A percentile compares a stretch with the other conserved stretches of the same genome.
These are phyloP conservation scores for Drosophila subquinaria DNA, from an alignment of 2,888 invertebrate genomes.

Conservation along the genomic window DNA sequence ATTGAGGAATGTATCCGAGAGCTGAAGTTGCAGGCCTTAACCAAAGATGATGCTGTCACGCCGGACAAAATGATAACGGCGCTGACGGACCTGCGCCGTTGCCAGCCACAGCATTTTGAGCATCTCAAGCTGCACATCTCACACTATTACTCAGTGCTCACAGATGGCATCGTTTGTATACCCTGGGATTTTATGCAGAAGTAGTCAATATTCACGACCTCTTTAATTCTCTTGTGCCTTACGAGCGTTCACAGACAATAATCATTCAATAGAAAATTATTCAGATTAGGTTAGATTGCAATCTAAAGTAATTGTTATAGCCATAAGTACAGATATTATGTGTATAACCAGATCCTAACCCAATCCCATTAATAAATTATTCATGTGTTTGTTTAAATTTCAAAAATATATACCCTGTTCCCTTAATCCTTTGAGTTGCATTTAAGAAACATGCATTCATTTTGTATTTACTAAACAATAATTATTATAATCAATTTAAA, in stretches of 20 bases:
- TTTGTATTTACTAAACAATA: neutral
- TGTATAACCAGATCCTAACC: neutral
- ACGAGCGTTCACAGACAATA: constrained; percentile 52
- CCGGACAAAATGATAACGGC: constrained; percentile 96
- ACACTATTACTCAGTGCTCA: constrained; percentile 95
- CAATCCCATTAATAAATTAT: constrained; percentile 3
- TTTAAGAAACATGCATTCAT: neutral
- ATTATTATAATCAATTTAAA: too few species aligned
- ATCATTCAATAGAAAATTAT: too few species aligned
- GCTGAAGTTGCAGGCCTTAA: constrained; percentile 90
- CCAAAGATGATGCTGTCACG: constrained; percentile 96
- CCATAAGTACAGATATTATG: neutral
- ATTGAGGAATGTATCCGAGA: constrained; percentile 89
- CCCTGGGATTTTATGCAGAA: constrained; percentile 92
- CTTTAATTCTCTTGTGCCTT: constrained; percentile 59
- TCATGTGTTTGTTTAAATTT: constrained; percentile 7
- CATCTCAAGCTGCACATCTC: constrained; percentile 92
- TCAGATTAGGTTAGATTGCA: neutral
- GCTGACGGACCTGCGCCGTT: constrained; percentile 89
- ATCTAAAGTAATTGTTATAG: neutral
- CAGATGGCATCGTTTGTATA: constrained; percentile 95
- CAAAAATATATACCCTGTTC: neutral
- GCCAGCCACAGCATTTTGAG: constrained; percentile 86
- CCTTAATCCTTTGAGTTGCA: neutral
- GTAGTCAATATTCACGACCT: constrained; percentile 23